A percentile compares a stretch with the other conserved stretches of the same genome.
Evolutionary conservation across 2,888 invertebrate species (phyloP).

Genomic region (Boloria selene): DNA sequence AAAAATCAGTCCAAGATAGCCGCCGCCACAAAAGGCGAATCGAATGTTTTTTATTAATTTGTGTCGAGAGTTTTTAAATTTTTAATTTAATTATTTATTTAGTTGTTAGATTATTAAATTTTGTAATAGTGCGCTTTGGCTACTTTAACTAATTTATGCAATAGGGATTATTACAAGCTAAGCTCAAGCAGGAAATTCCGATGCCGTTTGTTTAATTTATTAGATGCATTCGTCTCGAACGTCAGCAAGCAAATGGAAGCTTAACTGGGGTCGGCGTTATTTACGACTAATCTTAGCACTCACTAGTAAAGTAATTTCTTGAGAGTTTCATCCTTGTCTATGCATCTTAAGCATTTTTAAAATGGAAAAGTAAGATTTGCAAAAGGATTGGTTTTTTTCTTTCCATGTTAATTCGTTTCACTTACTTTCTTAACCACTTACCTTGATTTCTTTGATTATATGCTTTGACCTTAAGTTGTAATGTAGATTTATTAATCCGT

Average conservation of each 20-base stretch:
- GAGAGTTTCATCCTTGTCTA: conserved; percentile 13
- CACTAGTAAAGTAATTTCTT: conserved; percentile 20
- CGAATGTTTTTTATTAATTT: too few relatives aligned
- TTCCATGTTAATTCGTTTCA: too few relatives aligned
- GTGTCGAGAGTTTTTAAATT: too few relatives aligned
- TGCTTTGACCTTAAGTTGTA: too few relatives aligned
- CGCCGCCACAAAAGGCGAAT: too few relatives aligned
- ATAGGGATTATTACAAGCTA: conserved; percentile 8
- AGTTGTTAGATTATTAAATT: not conserved
- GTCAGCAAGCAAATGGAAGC: conserved; percentile 25
- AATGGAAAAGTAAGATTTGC: not conserved
- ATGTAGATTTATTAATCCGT: too few relatives aligned
- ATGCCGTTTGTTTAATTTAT: conserved; percentile 28
- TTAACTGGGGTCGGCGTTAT: conserved; percentile 23
- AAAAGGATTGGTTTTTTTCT: too few relatives aligned
- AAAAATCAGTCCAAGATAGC: too few relatives aligned
- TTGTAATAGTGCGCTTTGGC: not conserved
- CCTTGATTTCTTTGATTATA: too few relatives aligned
- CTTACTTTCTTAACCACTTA: too few relatives aligned
- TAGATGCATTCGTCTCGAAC: conserved; percentile 30
- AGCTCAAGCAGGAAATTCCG: conserved; percentile 7
- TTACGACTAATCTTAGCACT: conserved; percentile 22
- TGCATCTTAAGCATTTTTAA: not conserved
- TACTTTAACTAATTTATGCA: not conserved
- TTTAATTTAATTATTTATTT: too few relatives aligned